These are phyloP conservation scores for Magallana gigas DNA, from an alignment of 1,140 invertebrate species.

Conservation along the genomic window DNA sequence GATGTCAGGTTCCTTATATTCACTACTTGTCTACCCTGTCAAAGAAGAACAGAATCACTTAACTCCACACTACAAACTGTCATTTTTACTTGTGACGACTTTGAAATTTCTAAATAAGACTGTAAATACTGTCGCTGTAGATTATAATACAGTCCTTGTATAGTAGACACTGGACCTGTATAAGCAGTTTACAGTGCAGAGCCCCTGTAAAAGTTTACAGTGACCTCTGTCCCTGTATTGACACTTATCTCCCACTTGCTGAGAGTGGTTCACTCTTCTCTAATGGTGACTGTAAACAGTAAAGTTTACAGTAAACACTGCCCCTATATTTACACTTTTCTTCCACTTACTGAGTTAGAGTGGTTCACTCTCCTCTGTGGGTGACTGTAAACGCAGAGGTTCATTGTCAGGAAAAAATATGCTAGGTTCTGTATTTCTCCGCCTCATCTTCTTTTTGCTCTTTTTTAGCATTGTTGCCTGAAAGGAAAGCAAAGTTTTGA, in stretches of 20 bases:
- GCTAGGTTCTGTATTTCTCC: constrained; percentile 87
- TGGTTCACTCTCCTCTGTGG: constrained; percentile 75
- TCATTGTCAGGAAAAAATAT: constrained; percentile 79
- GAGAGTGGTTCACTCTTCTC: constrained; percentile 71
- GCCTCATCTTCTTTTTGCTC: constrained; percentile 92
- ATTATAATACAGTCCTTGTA: too few species aligned
- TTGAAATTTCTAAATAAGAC: too few species aligned
- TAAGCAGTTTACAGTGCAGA: too few species aligned
- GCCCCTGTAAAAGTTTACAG: too few species aligned
- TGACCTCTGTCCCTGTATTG: too few species aligned
- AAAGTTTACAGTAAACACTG: too few species aligned
- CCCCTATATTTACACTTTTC: too few species aligned
- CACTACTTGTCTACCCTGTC: constrained; percentile 14
- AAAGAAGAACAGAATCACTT: neutral
- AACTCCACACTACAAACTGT: too few species aligned
- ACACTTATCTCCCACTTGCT: constrained; percentile 58
- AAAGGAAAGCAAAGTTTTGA: constrained; percentile 16
- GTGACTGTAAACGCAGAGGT: constrained; percentile 74
- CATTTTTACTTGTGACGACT: too few species aligned
- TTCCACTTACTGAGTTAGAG: constrained; percentile 73
- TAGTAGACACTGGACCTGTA: too few species aligned
- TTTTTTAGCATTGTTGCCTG: constrained; percentile 88
- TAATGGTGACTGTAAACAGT: too few species aligned
- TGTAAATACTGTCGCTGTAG: too few species aligned
- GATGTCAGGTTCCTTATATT: constrained; percentile 29